phyloP scores from a whole-genome alignment of 2,113 vertebrate species.

The Melozone crissalis region DNA sequence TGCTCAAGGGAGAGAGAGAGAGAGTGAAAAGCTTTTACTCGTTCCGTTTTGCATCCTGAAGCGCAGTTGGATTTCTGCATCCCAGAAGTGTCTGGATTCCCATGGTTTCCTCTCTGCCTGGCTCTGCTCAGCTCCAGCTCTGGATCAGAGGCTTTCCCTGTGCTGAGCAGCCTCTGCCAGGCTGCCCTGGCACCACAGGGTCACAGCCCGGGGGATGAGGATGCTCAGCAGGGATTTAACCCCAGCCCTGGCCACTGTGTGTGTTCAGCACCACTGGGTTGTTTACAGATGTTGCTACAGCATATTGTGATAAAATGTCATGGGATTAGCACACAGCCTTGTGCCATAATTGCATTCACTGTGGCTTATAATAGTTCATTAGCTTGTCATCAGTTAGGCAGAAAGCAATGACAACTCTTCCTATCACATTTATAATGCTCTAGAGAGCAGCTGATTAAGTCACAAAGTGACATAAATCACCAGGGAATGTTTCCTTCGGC shows the following conservation, averaged over 20 bases:
- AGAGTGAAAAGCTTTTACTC: not conserved
- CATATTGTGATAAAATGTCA: slow-evolving; percentile 10
- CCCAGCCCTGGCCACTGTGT: not conserved
- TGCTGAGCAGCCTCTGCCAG: not conserved
- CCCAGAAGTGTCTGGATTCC: not conserved
- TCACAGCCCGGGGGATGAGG: not conserved
- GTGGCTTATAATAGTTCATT: slow-evolving; percentile 60
- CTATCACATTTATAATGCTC: slow-evolving; percentile 39
- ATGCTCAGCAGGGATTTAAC: not conserved
- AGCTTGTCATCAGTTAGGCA: slow-evolving; percentile 60
- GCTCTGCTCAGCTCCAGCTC: not conserved
- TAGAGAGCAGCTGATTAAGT: slow-evolving; percentile 46
- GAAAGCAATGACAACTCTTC: slow-evolving; percentile 49
- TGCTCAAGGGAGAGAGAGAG: not conserved
- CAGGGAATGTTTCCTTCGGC: not conserved
- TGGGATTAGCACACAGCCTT: slow-evolving; percentile 16
- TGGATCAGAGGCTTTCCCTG: fast-evolving
- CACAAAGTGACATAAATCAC: slow-evolving; percentile 9
- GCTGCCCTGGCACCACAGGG: not conserved
- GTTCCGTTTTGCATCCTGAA: not conserved
- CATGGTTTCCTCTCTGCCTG: not conserved
- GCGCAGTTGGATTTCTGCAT: fast-evolving
- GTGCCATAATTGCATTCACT: slow-evolving; percentile 24
- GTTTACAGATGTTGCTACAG: slow-evolving; percentile 39
- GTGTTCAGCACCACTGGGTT: not conserved